Conservation (phyloP, 2,797 vertebrate species). For the Argya squamiceps region DNA sequence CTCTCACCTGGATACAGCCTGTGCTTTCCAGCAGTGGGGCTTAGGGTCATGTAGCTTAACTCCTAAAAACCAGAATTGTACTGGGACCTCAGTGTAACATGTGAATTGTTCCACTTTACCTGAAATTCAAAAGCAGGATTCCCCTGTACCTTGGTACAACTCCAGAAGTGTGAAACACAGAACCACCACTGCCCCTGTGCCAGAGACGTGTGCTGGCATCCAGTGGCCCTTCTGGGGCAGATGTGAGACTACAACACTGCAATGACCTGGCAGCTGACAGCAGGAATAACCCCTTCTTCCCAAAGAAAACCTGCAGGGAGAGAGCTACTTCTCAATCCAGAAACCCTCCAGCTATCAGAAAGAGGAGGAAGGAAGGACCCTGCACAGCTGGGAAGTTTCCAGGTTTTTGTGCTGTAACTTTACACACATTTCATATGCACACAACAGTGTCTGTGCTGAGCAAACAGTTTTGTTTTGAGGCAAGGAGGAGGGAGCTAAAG, state of each 20-base stretch:
- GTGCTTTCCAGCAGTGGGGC: neutral
- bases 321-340: neutral
- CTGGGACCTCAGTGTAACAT: neutral
- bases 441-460: neutral
- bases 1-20: neutral
- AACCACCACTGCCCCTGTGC: neutral
- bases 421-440: neutral
- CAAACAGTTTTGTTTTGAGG: neutral
- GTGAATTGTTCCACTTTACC: neutral
- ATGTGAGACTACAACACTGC: neutral
- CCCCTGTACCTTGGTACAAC: neutral
- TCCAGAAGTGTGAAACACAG: neutral
- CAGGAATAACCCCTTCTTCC: neutral
- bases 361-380: neutral
- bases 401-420: neutral
- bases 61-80: neutral
- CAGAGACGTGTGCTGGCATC: neutral
- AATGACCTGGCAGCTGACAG: neutral
- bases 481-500: neutral
- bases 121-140: neutral
- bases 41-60: neutral
- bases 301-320: neutral
- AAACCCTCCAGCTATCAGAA: neutral
- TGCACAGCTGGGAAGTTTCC: neutral
- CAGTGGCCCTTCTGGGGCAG: neutral